Evolutionary conservation across 2,113 vertebrate genomes (phyloP), one percentile per base, ranked within the genome.

Genomic region (Astur gentilis): DNA sequence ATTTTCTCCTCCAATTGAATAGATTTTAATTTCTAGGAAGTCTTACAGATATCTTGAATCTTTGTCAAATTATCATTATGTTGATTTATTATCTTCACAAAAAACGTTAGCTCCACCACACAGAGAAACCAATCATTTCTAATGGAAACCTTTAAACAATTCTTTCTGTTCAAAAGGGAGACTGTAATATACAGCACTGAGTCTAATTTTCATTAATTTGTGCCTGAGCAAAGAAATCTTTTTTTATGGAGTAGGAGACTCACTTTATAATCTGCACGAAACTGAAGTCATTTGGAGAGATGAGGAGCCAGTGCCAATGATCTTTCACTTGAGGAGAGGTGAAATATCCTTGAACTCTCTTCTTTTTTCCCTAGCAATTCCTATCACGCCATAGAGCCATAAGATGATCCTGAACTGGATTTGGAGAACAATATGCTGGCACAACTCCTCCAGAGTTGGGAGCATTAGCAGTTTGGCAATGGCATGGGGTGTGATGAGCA

Each of bases 1-100:
- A 91, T 88, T 88, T 88, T 72, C 79, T 91, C 36, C 29, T 61
- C 62, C n/a, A 65, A 7, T 3, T 65, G 82, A 79, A 87, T 40
- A 60, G 70, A 45, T 75, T 87, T 70, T 87, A 92, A 90, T 92
- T 92, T 76, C 95, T 83, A 92, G 86, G 52, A 87, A 90, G 89
- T 45, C 86, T 55, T 61, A 49, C n/a, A 69, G 71, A 54, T 75
- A 44, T 40, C 85, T 73, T 54, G 66, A 87, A 83, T 92, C 77
- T 81, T 57, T 89, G 85, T 75, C 55, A 69, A 83, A 92, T 87
- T 75, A 89, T 61, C 32, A 12, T 83, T 42, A 20, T 6, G 27
- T 70, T 92, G 89, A 94, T 95, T 83, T 94, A 92, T 92, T 65
- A 85, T 27, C 81, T 75, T 58, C 34, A 52, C 85, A 69, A 52